Conservation (phyloP, 2,888 invertebrate species). For the Drosophila koepferae region DNA sequence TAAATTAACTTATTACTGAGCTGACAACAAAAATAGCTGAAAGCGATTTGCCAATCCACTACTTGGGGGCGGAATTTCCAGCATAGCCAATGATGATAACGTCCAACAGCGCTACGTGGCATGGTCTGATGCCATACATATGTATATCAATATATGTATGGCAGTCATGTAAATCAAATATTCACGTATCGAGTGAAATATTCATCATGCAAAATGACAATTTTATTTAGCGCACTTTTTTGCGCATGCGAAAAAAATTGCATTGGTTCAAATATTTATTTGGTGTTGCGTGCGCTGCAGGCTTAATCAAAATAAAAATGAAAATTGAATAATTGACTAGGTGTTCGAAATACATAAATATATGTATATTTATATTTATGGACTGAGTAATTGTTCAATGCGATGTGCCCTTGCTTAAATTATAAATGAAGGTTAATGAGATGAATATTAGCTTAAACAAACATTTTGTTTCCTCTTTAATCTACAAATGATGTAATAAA, state of each 20-base stretch:
- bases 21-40: slow-evolving; percentile 29
- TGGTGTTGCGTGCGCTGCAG: not conserved
- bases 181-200: not conserved
- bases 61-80: slow-evolving; percentile 11
- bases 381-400: not conserved
- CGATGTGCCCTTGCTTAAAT: not conserved
- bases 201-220: not conserved
- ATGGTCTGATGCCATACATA: not conserved
- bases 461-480: not conserved
- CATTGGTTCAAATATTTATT: not conserved
- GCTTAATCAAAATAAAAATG: not conserved
- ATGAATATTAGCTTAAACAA: not conserved
- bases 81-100: slow-evolving; percentile 7
- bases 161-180: not conserved
- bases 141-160: not conserved
- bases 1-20: not conserved
- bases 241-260: not conserved
- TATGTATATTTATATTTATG: not conserved
- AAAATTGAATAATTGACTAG: not conserved
- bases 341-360: not conserved
- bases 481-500: not conserved
- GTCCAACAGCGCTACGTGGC: not conserved
- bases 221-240: slow-evolving; percentile 4
- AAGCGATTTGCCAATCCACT: slow-evolving; percentile 9
- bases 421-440: too few species aligned